Conservation (phyloP, 2,797 vertebrate species). For the Novumbra hubbsi region DNA sequence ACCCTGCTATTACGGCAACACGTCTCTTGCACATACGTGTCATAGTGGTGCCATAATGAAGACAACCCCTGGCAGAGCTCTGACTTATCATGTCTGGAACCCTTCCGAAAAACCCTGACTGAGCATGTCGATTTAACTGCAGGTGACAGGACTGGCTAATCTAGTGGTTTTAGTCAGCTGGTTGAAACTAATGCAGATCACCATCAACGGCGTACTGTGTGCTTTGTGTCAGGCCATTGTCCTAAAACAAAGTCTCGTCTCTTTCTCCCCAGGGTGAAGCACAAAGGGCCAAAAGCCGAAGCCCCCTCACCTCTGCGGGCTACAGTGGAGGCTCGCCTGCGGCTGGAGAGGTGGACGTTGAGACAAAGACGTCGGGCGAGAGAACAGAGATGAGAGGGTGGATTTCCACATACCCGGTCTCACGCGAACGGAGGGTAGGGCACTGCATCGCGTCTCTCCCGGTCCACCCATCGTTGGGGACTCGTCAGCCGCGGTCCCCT, state of each 20-base stretch:
- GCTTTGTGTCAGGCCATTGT: too few relatives aligned
- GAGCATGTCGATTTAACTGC: neutral
- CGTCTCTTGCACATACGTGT: slow-evolving; percentile 12
- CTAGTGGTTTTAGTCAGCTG: neutral
- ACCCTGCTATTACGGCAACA: neutral
- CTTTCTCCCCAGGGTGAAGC: slow-evolving; percentile 44
- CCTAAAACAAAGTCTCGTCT: neutral
- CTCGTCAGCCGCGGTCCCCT: neutral
- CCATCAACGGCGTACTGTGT: neutral
- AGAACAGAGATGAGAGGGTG: slow-evolving; percentile 28
- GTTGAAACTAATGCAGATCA: slow-evolving; percentile 14
- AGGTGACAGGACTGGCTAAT: slow-evolving; percentile 1
- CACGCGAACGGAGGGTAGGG: slow-evolving; percentile 15
- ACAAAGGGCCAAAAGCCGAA: neutral
- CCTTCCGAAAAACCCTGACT: neutral
- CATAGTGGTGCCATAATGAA: slow-evolving; percentile 12
- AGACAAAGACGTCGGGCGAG: slow-evolving; percentile 43
- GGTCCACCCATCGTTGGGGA: slow-evolving; percentile 15
- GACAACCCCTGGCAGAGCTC: slow-evolving; percentile 5
- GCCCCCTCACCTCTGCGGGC: slow-evolving; percentile 6
- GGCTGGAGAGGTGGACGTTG: slow-evolving; percentile 60
- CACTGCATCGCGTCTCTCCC: slow-evolving; percentile 22
- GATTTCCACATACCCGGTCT: slow-evolving; percentile 20
- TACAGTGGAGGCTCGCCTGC: slow-evolving; percentile 38
- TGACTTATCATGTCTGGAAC: slow-evolving; percentile 41